These are phyloP conservation scores for Heteronetta atricapilla DNA, from an alignment of 2,113 vertebrate species.

Conservation along the genomic window DNA sequence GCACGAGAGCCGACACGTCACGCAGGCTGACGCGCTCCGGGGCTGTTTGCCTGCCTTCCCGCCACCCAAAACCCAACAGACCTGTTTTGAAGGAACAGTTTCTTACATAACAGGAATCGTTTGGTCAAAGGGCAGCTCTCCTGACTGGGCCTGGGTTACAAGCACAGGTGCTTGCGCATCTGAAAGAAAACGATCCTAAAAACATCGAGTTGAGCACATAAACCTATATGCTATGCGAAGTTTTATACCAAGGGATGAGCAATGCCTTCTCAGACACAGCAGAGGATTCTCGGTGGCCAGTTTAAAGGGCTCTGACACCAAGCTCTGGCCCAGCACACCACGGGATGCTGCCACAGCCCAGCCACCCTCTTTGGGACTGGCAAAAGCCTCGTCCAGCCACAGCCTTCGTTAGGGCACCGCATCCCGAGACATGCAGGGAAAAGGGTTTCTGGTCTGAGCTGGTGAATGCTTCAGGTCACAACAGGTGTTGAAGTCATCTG, in stretches of 20 bases:
- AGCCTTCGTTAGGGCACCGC: not conserved
- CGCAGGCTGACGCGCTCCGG: not conserved
- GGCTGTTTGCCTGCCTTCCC: not conserved
- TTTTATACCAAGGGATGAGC: not conserved
- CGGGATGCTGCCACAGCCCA: not conserved
- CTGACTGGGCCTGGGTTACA: not conserved
- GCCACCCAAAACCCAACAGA: not conserved
- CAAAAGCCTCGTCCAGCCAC: not conserved
- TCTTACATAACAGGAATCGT: not conserved
- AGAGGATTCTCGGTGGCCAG: not conserved
- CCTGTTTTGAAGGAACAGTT: constrained; percentile 8
- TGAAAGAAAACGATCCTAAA: not conserved
- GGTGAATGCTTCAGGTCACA: not conserved
- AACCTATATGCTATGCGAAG: accelerated
- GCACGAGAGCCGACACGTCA: accelerated
- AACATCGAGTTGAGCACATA: not conserved
- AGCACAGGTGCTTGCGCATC: not conserved
- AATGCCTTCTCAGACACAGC: not conserved
- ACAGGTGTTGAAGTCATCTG: not conserved
- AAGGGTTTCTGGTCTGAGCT: not conserved
- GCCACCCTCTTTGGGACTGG: accelerated
- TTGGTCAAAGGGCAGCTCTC: not conserved
- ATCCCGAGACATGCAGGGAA: not conserved
- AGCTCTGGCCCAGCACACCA: not conserved
- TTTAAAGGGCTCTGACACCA: not conserved